Evolutionary conservation across 2,888 invertebrate genomes (phyloP).

Genomic region (Idaea biselata): DNA sequence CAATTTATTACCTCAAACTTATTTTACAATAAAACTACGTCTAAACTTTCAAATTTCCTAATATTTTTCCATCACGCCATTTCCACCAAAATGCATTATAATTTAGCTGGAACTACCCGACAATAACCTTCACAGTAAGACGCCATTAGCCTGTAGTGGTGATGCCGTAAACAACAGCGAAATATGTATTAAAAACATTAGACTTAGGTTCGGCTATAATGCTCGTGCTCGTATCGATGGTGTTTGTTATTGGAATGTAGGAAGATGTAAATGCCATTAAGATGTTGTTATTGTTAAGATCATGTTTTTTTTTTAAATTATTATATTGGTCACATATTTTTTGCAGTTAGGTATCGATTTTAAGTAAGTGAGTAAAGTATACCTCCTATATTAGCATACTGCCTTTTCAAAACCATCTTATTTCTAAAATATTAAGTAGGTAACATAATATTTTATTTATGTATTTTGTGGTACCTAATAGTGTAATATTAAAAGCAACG

Average conservation of each 20-base stretch:
- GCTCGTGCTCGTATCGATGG: background rate
- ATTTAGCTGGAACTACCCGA: background rate
- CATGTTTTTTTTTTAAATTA: too few species aligned
- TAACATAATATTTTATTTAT: too few species aligned
- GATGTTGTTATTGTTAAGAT: too few species aligned
- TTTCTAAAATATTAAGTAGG: too few species aligned
- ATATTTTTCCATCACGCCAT: conserved; percentile 13
- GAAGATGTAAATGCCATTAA: conserved; percentile 22
- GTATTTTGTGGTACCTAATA: too few species aligned
- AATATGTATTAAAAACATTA: conserved; percentile 62
- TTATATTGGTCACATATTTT: too few species aligned
- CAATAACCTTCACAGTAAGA: conserved; percentile 20
- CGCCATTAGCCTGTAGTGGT: conserved; percentile 46
- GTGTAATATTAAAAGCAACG: too few species aligned
- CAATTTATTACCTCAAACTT: conserved; percentile 2
- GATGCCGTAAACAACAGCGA: conserved; percentile 42
- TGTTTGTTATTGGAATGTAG: conserved; percentile 4
- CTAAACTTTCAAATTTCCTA: conserved; percentile 5
- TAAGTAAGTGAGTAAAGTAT: too few species aligned
- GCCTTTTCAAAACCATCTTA: too few species aligned
- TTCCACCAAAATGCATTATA: conserved; percentile 7
- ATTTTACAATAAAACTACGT: background rate
- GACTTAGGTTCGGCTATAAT: background rate
- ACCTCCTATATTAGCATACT: too few species aligned
- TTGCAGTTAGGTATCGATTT: too few species aligned